phyloP scores from a whole-genome alignment of 53 echinoderm and acorn worm genomes.

The Temnopleurus reevesii region DNA sequence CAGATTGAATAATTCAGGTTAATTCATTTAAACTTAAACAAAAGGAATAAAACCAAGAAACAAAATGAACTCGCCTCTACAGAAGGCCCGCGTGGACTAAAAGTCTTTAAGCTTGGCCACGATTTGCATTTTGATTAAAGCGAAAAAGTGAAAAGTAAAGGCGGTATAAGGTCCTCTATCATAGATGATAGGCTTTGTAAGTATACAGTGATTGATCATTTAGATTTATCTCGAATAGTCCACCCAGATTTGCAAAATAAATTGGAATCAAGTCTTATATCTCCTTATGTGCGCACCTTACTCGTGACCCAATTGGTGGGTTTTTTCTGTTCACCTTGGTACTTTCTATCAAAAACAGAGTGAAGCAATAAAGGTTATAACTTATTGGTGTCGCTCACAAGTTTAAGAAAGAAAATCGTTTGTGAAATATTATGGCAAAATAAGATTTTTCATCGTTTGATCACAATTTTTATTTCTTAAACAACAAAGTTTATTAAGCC shows the following conservation, averaged over 20 bases:
- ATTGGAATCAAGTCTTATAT: not conserved
- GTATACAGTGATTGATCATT: not conserved
- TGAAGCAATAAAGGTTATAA: too few species aligned
- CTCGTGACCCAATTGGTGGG: too few species aligned
- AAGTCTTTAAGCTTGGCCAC: not conserved
- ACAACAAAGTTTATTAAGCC: too few species aligned
- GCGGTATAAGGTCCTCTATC: not conserved
- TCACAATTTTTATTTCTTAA: too few species aligned
- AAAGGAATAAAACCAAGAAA: not conserved
- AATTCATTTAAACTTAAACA: not conserved
- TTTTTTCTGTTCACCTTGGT: too few species aligned
- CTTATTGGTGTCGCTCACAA: too few species aligned
- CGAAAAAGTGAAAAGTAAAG: not conserved
- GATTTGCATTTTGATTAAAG: constrained; percentile 22
- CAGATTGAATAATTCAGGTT: not conserved
- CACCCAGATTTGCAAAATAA: not conserved
- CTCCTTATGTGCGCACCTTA: too few species aligned
- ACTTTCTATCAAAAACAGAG: too few species aligned
- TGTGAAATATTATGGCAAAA: too few species aligned
- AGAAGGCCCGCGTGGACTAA: not conserved
- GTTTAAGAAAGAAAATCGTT: too few species aligned
- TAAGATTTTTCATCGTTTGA: too few species aligned
- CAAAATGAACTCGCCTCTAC: not conserved
- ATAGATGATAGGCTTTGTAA: not conserved
- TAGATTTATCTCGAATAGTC: not conserved